Evolutionary conservation across 2,113 vertebrate genomes (phyloP).

Genomic region (Plecotus auritus): DNA sequence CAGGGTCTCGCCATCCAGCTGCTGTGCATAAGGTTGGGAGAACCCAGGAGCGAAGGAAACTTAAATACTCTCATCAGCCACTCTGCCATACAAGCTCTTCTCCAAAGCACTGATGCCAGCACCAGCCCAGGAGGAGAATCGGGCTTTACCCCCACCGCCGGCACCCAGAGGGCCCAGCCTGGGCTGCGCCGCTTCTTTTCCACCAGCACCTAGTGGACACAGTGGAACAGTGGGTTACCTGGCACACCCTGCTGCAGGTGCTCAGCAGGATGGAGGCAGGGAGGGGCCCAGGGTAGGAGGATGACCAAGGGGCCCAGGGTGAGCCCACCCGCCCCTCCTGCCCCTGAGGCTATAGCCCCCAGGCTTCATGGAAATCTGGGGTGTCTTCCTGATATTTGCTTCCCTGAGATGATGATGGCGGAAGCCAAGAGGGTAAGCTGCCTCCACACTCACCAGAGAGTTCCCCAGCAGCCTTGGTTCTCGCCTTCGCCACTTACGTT

Average conservation of each 20-base stretch:
- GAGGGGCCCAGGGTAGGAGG: not conserved
- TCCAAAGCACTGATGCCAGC: constrained; percentile 42
- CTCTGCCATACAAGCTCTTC: constrained; percentile 56
- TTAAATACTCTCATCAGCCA: not conserved
- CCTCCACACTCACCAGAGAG: constrained; percentile 88
- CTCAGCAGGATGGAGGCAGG: not conserved
- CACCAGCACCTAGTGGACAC: constrained; percentile 69
- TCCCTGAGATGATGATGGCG: not conserved
- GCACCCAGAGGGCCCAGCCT: constrained; percentile 65
- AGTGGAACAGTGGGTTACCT: constrained; percentile 3
- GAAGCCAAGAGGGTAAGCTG: fast-evolving
- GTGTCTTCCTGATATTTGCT: not conserved
- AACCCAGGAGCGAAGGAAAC: not conserved
- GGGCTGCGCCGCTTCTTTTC: constrained; percentile 56
- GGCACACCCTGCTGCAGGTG: not conserved
- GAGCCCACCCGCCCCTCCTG: not conserved
- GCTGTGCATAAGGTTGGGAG: not conserved
- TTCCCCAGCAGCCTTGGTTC: constrained; percentile 88
- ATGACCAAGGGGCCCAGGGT: not conserved
- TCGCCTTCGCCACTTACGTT: constrained; percentile 92
- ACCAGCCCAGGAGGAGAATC: not conserved
- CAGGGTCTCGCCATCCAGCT: not conserved
- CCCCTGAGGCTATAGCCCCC: not conserved
- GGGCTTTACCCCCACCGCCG: constrained; percentile 72
- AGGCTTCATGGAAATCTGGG: not conserved